phyloP scores from a whole-genome alignment of 2,113 vertebrate species.

The Alectura lathami region DNA sequence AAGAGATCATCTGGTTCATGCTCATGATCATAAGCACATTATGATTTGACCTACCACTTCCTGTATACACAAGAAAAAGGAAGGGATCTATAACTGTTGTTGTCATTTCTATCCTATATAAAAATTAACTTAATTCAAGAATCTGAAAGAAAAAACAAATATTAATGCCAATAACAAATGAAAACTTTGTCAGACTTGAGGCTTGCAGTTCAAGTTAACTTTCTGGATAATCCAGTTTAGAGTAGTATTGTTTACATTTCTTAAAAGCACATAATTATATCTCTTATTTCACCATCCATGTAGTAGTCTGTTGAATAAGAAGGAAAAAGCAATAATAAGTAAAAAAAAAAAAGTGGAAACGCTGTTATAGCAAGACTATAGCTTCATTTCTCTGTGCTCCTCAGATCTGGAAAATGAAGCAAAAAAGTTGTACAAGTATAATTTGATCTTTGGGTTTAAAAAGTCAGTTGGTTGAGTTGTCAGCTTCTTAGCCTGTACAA shows the following conservation, averaged over 20 bases:
- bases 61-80: not conserved
- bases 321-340: no score
- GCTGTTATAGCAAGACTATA: not conserved
- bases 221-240: not conserved
- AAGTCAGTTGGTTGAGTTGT: not conserved
- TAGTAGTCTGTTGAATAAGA: not conserved
- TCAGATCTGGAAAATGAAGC: not conserved
- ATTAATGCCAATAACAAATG: not conserved
- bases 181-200: not conserved
- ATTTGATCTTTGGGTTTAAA: not conserved
- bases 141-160: not conserved
- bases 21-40: not conserved
- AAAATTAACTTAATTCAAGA: not conserved
- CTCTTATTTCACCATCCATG: not conserved
- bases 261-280: not conserved
- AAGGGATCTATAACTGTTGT: not conserved
- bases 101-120: not conserved
- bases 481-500: not conserved
- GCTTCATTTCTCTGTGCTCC: not conserved
- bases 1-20: not conserved
- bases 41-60: not conserved
- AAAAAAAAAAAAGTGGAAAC: not conserved
- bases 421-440: not conserved
- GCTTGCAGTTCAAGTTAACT: not conserved
- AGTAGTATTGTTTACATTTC: not conserved